These are phyloP conservation scores for Nephotettix cincticeps DNA, from an alignment of 1,140 invertebrate species.

Conservation along the genomic window DNA sequence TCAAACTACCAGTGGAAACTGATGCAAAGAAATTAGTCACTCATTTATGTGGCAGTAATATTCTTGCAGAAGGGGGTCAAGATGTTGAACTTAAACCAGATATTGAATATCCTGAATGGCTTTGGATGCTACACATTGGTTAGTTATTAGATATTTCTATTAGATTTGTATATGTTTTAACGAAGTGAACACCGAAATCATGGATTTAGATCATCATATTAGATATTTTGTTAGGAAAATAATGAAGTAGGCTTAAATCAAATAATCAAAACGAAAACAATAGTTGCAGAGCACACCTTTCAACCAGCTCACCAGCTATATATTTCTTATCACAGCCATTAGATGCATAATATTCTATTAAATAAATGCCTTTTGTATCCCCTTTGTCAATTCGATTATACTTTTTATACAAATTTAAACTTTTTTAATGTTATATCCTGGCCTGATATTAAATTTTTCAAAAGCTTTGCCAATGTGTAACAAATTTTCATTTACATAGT, in stretches of 20 bases:
- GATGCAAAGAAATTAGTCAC: constrained; percentile 77
- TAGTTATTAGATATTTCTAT: constrained; percentile 18
- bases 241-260: not conserved
- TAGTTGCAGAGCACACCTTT: not conserved
- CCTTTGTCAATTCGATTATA: no score
- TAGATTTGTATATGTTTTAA: not conserved
- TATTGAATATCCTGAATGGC: constrained; percentile 90
- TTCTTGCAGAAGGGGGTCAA: constrained; percentile 69
- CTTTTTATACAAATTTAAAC: no score
- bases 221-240: not conserved
- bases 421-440: no score
- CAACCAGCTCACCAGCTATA: not conserved
- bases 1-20: constrained; percentile 79
- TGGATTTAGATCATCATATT: not conserved
- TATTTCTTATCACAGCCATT: no score
- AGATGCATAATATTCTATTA: not conserved
- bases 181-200: not conserved
- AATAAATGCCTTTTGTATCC: no score
- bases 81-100: constrained; percentile 83
- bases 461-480: no score
- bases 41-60: constrained; percentile 85
- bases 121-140: constrained; percentile 73
- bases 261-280: not conserved
- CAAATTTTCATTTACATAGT: no score
- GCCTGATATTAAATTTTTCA: no score